Evolutionary conservation across 2,113 vertebrate species (phyloP).

Genomic region (Alethe diademata): DNA sequence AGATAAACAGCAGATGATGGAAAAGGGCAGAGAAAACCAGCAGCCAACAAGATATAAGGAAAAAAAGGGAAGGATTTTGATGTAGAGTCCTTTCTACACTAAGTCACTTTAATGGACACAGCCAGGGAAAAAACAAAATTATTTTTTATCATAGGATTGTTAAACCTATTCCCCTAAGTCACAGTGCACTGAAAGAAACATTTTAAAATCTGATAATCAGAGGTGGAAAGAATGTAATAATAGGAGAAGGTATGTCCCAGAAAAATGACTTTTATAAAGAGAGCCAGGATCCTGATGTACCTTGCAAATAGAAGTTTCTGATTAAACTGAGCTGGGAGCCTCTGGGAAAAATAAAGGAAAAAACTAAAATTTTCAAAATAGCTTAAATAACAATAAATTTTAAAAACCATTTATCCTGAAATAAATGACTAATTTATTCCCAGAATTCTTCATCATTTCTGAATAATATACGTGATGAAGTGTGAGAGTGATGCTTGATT

Average conservation of each 20-base stretch:
- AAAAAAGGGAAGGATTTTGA: neutral
- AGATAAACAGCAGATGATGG: neutral
- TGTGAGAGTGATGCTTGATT: slow-evolving; percentile 70
- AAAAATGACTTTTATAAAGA: neutral
- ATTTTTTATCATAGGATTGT: neutral
- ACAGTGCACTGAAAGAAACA: neutral
- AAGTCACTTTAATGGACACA: neutral
- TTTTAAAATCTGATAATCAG: neutral
- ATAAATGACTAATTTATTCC: slow-evolving; percentile 63
- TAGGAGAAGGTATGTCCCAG: neutral
- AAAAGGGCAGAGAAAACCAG: neutral
- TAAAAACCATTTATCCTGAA: slow-evolving; percentile 38
- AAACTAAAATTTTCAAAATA: slow-evolving; percentile 23
- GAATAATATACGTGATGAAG: slow-evolving; percentile 69
- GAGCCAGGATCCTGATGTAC: neutral
- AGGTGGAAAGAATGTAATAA: neutral
- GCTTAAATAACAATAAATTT: slow-evolving; percentile 47
- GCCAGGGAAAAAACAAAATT: neutral
- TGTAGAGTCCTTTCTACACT: neutral
- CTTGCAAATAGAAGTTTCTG: neutral
- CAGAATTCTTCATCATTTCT: slow-evolving; percentile 65
- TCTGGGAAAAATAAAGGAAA: slow-evolving; percentile 4
- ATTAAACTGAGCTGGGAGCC: slow-evolving; percentile 9
- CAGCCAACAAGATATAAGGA: neutral
- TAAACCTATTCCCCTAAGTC: neutral